Conservation (phyloP, 2,113 vertebrate genomes). For the Hystrix cristata region DNA sequence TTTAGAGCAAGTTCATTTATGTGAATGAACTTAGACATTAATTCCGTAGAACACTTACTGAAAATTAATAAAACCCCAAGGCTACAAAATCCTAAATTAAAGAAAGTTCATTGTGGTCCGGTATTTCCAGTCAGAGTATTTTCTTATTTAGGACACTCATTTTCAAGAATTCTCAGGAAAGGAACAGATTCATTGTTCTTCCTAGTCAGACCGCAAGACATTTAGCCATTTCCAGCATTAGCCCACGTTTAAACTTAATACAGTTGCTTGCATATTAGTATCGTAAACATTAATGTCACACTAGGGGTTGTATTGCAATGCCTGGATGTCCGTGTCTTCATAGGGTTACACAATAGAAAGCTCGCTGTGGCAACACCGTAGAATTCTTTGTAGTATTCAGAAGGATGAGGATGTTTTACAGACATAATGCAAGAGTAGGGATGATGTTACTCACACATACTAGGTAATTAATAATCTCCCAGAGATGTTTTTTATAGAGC, state of each 20-base stretch:
- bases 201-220: neutral
- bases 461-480: neutral
- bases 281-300: neutral
- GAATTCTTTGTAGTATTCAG: neutral
- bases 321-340: neutral
- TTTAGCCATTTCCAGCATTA: neutral
- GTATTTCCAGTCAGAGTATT: neutral
- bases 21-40: neutral
- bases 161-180: neutral
- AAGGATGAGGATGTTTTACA: neutral
- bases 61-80: slow-evolving; percentile 2
- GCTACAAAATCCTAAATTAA: neutral
- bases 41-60: neutral
- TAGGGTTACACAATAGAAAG: neutral
- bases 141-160: neutral
- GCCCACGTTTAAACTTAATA: neutral
- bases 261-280: neutral
- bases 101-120: neutral
- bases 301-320: neutral
- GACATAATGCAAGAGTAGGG: neutral
- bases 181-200: neutral
- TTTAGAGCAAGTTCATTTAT: neutral
- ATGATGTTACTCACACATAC: neutral
- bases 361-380: too few relatives aligned
- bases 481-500: neutral